Percentiles rank a stretch among this genome's conserved stretches.
Evolutionary conservation across 2,888 invertebrate genomes (phyloP).

Genomic region (Stenolophus ochropezus): DNA sequence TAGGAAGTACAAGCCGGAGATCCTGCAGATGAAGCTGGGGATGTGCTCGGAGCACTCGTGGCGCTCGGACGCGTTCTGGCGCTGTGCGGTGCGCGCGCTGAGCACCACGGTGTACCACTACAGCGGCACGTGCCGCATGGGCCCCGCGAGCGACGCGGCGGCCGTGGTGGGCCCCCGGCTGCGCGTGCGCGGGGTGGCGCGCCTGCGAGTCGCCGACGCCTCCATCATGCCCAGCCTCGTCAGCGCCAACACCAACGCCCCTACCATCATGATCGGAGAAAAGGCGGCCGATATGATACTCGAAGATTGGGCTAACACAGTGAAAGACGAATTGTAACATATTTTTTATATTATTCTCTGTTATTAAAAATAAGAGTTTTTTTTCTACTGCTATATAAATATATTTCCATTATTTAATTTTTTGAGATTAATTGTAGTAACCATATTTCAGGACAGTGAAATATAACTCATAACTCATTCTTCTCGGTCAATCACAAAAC

Average conservation of each 20-base stretch:
- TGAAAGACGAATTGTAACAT: constrained; percentile 68
- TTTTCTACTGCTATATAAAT: too few species aligned
- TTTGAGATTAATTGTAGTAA: too few species aligned
- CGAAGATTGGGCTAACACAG: constrained; percentile 67
- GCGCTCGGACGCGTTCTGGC: constrained; percentile 74
- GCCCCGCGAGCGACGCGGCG: constrained; percentile 75
- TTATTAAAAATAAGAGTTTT: neutral
- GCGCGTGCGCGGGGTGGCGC: constrained; percentile 79
- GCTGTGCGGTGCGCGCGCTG: constrained; percentile 70
- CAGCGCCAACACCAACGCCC: constrained; percentile 77
- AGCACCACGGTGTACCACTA: constrained; percentile 63
- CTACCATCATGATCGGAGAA: constrained; percentile 72
- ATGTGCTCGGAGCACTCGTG: constrained; percentile 69
- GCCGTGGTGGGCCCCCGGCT: constrained; percentile 84
- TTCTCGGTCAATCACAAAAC: too few species aligned
- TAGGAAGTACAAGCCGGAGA: constrained; percentile 68
- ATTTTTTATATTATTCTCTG: neutral
- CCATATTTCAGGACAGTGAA: too few species aligned
- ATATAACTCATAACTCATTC: too few species aligned
- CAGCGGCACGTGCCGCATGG: constrained; percentile 80
- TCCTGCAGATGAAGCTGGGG: constrained; percentile 69
- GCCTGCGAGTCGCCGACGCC: constrained; percentile 85
- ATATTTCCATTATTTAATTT: too few species aligned
- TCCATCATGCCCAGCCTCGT: constrained; percentile 87
- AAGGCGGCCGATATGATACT: constrained; percentile 74